Evolutionary conservation across 37 sponge, comb jelly and placozoan species (phyloP), one percentile per base, ranked within the genome.

Genomic region (Eunapius fragilis): DNA sequence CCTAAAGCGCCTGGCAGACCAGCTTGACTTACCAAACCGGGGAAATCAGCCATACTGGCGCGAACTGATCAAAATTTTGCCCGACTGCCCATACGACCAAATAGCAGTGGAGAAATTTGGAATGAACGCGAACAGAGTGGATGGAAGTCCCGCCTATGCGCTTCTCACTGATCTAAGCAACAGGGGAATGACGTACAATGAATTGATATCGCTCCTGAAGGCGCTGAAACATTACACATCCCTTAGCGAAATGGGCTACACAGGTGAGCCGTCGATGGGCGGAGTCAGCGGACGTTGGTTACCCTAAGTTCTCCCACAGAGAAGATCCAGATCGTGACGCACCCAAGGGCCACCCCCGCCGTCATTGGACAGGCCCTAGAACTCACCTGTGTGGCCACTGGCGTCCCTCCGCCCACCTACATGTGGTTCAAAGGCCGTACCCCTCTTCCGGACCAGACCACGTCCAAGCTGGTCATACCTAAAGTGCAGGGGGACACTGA

Each of bases 341-440:
- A 95, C 25, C 96, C 96, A 0, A 38, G 77, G 50, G 85, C 91
- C 25, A 82, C 77, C 11, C 90, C 90, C 0, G 88, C 80, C 0
- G 71, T 87, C 33, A 81, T 73, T 1, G 96, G 90, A 4, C 86
- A 88, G 26, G 33, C 45, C 38, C 37, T 93, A 25, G 76, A 81
- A 69, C 89, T 96, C 49, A 69, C 72, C 25, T 93, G 94, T 71
- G 75, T 80, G 71, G 96, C 94, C 0, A 87, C 89, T 25, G 96
- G 94, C 0, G 82, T 96, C 26, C 96, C 96, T 2, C 22, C 25
- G n/a, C 92, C 96, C 14, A 47, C 33, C 27, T 96, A 85, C 83
- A 82, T 86, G 85, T 96, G 96, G 96, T 96, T 93, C 75, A 85
- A 82, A 34, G 91, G 68, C n/a, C 77, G 80, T 7, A 68, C n/a